Evolutionary conservation across 2,113 vertebrate genomes (phyloP).

Genomic region (Hyperoodon ampullatus): DNA sequence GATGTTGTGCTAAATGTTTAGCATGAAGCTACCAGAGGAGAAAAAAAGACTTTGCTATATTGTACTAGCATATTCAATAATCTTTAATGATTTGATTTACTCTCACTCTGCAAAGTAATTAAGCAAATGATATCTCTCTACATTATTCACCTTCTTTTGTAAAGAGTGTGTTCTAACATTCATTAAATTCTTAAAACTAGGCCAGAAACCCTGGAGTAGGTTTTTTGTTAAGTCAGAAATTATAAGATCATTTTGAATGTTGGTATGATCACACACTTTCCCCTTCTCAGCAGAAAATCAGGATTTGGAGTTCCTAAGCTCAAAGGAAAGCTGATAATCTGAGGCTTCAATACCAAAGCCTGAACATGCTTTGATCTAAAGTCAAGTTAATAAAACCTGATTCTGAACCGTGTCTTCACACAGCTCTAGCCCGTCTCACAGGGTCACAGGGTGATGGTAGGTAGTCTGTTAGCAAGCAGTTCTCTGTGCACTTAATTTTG

Average conservation of each 20-base stretch:
- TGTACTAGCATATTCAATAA: neutral
- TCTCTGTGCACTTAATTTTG: neutral
- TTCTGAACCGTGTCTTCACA: neutral
- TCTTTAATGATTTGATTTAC: neutral
- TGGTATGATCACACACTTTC: neutral
- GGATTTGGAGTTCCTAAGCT: neutral
- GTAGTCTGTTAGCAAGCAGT: neutral
- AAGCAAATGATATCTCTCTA: conserved; percentile 35
- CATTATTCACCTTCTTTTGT: conserved; percentile 29
- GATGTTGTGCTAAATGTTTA: neutral
- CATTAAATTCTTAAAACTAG: conserved; percentile 50
- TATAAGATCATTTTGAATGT: neutral
- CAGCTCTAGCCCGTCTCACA: neutral
- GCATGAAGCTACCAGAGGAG: neutral
- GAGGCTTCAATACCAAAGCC: neutral
- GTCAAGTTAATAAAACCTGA: neutral
- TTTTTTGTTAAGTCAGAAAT: conserved; percentile 8
- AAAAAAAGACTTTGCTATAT: neutral
- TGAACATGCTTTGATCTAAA: neutral
- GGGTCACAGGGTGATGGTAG: neutral
- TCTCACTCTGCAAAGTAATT: conserved; percentile 47
- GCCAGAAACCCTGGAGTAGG: neutral
- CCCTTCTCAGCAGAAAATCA: neutral
- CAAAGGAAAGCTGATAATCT: neutral
- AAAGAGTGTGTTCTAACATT: neutral